Evolutionary conservation across 2,888 invertebrate genomes (phyloP).

Genomic region (Orthosia gothica): DNA sequence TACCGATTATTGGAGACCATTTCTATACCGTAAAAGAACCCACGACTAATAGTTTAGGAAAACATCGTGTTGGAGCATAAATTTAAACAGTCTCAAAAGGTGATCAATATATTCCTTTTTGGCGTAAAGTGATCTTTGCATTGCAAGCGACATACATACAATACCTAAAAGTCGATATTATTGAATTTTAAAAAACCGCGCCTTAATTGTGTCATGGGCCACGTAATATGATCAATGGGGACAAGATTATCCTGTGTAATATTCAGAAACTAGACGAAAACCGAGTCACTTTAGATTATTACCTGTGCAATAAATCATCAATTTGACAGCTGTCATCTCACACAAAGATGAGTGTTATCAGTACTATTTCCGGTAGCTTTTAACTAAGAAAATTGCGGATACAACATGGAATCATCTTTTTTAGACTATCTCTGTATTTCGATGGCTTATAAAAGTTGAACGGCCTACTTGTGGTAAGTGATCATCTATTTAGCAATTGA

Average conservation of each 20-base stretch:
- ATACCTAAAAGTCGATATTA: not conserved
- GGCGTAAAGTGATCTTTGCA: not conserved
- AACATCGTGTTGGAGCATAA: not conserved
- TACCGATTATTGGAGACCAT: not conserved
- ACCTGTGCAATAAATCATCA: too few relatives aligned
- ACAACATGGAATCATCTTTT: too few relatives aligned
- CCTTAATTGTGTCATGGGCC: slow-evolving; percentile 1
- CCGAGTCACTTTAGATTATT: too few relatives aligned
- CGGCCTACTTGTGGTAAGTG: too few relatives aligned
- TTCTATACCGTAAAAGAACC: not conserved
- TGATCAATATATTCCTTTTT: not conserved
- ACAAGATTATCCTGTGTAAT: too few relatives aligned
- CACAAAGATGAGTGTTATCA: slow-evolving; percentile 14
- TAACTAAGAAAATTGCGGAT: too few relatives aligned
- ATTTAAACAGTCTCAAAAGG: not conserved
- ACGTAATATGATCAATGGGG: slow-evolving; percentile 33
- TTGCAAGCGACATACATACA: not conserved
- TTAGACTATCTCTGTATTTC: too few relatives aligned
- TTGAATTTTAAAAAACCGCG: not conserved
- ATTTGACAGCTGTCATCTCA: too few relatives aligned
- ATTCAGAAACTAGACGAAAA: too few relatives aligned
- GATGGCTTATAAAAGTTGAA: too few relatives aligned
- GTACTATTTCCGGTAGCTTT: slow-evolving; percentile 4
- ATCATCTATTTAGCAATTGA: too few relatives aligned
- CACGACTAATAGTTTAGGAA: not conserved